phyloP scores from a whole-genome alignment of 2,113 vertebrate genomes.

The Geococcyx californianus region DNA sequence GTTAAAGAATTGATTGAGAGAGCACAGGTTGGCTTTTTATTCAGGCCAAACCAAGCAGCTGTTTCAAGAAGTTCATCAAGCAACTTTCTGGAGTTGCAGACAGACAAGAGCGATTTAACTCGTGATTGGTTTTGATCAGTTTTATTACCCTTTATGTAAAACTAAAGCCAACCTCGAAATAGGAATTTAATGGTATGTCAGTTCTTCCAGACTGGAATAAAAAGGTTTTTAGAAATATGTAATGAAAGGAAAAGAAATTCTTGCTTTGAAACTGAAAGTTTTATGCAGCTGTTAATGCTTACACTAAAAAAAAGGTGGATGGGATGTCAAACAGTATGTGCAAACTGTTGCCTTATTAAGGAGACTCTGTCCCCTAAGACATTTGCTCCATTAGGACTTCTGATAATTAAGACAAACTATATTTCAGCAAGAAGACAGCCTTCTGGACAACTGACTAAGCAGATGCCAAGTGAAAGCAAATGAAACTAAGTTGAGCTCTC shows the following conservation, averaged over 20 bases:
- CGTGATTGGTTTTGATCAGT: background rate
- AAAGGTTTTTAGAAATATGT: background rate
- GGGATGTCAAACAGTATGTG: background rate
- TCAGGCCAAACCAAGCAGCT: background rate
- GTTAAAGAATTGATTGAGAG: background rate
- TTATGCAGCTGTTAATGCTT: background rate
- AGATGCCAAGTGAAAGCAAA: conserved; percentile 41
- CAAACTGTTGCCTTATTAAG: background rate
- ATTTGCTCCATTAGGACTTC: background rate
- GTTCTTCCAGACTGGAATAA: background rate
- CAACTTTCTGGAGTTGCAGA: background rate
- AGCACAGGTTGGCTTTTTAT: background rate
- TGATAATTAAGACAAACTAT: conserved; percentile 26
- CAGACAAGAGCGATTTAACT: background rate
- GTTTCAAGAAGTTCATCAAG: background rate
- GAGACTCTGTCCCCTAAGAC: background rate
- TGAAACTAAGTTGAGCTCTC: background rate
- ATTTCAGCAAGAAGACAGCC: conserved; percentile 7
- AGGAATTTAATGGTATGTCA: background rate
- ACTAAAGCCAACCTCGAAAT: background rate
- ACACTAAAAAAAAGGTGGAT: background rate
- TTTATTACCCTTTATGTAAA: background rate
- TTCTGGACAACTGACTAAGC: conserved; percentile 49
- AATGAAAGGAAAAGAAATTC: background rate
- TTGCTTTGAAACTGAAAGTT: background rate